These are phyloP conservation scores for Tethya wilhelma DNA, from an alignment of 37 sponge, comb jelly and placozoan genomes.

Conservation along the genomic window DNA sequence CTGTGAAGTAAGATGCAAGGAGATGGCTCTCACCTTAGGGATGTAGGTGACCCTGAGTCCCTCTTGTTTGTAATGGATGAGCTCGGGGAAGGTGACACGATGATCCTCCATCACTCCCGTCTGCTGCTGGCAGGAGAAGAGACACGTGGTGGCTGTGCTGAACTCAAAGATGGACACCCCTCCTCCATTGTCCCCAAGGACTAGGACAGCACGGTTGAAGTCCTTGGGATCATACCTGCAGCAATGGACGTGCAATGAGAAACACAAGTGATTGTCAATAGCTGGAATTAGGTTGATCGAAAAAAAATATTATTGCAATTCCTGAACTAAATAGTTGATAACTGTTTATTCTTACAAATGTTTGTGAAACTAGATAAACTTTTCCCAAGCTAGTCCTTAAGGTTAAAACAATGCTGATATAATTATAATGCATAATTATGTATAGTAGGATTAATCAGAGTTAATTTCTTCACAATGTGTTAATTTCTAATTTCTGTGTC, in stretches of 20 bases:
- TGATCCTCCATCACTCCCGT: not conserved
- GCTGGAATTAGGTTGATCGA: too few relatives aligned
- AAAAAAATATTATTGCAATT: too few relatives aligned
- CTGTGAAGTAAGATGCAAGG: not conserved
- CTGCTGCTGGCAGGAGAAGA: not conserved
- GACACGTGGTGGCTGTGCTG: constrained; percentile 8
- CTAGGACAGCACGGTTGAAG: constrained; percentile 73
- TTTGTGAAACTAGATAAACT: too few relatives aligned
- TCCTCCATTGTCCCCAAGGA: constrained; percentile 91
- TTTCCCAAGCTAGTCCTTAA: too few relatives aligned
- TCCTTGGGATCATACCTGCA: constrained; percentile 21
- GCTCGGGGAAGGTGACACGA: constrained; percentile 36
- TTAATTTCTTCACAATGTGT: too few relatives aligned
- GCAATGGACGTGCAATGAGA: too few relatives aligned
- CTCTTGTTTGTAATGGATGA: constrained; percentile 34
- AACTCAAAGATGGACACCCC: constrained; percentile 65
- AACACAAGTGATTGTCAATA: too few relatives aligned
- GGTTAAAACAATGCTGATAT: too few relatives aligned
- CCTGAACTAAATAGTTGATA: too few relatives aligned
- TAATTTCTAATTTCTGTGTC: not conserved
- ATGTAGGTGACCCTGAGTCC: constrained; percentile 21
- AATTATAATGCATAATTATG: too few relatives aligned
- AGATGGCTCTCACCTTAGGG: constrained; percentile 38
- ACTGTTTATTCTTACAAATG: too few relatives aligned
- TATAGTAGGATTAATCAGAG: not conserved